Percentiles rank a stretch among this genome's conserved stretches.
Conservation (phyloP, 2,113 vertebrate genomes). For the Struthidea cinerea region DNA sequence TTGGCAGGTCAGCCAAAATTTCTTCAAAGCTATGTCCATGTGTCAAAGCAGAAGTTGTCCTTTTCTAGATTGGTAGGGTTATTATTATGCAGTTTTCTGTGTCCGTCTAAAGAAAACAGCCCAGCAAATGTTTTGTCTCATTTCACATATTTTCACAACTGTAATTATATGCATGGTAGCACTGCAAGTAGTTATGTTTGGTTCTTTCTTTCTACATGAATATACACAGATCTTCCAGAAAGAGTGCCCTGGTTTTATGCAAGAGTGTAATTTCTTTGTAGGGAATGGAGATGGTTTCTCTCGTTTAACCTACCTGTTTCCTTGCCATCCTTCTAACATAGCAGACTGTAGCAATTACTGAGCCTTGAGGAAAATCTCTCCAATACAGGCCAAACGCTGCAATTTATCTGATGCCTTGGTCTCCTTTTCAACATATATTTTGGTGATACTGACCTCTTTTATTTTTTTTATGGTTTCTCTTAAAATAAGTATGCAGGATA, state of each 20-base stretch:
- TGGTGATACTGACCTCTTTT: background rate
- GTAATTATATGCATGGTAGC: slow-evolving; percentile 51
- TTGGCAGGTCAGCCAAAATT: background rate
- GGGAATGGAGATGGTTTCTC: slow-evolving; percentile 9
- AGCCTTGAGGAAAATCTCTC: background rate
- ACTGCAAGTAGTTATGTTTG: slow-evolving; percentile 33
- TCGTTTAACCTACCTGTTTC: slow-evolving; percentile 18
- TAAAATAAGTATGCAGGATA: slow-evolving; percentile 8
- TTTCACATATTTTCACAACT: slow-evolving; percentile 22
- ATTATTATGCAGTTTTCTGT: slow-evolving; percentile 5
- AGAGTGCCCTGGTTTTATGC: slow-evolving; percentile 53
- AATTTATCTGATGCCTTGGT: background rate
- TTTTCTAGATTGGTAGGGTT: background rate
- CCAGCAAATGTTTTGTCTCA: slow-evolving; percentile 18
- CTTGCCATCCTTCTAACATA: background rate
- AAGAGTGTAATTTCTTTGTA: slow-evolving; percentile 65
- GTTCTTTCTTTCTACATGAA: slow-evolving; percentile 23
- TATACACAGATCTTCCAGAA: slow-evolving; percentile 40
- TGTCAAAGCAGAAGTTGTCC: background rate
- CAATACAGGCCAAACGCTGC: background rate
- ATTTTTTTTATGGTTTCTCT: background rate
- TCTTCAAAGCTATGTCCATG: background rate
- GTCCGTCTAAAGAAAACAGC: slow-evolving; percentile 23
- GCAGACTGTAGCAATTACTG: slow-evolving; percentile 16
- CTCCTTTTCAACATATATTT: background rate